A percentile compares a stretch with the other conserved stretches of the same genome.
Evolutionary conservation across 2,888 invertebrate species (phyloP).

Genomic region (Podabrus alpinus): DNA sequence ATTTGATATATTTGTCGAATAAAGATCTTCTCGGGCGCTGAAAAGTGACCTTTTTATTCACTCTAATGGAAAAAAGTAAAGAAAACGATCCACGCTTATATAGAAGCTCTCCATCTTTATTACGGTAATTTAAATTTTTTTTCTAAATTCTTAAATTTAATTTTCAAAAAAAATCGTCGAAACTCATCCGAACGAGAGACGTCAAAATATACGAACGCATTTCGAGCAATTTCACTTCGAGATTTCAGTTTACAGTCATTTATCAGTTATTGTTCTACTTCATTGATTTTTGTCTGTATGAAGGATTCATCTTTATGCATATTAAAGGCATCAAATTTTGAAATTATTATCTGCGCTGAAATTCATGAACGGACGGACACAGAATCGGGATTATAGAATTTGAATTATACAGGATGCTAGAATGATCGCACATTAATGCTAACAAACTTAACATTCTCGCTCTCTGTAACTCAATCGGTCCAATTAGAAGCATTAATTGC

Average conservation of each 20-base stretch:
- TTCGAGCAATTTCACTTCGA: slow-evolving; percentile 25
- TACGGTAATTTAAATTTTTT: not conserved
- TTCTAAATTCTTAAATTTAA: not conserved
- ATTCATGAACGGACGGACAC: slow-evolving; percentile 25
- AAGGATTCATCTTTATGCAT: slow-evolving; percentile 23
- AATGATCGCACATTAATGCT: slow-evolving; percentile 23
- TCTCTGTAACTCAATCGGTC: slow-evolving; percentile 34
- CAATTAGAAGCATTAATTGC: slow-evolving; percentile 36
- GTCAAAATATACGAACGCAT: slow-evolving; percentile 18
- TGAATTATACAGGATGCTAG: slow-evolving; percentile 21
- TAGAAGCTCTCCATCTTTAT: not conserved
- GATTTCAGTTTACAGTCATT: slow-evolving; percentile 27
- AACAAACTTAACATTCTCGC: slow-evolving; percentile 26
- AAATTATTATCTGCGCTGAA: slow-evolving; percentile 17
- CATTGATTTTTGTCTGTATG: slow-evolving; percentile 19
- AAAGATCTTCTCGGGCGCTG: not conserved
- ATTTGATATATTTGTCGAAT: slow-evolving; percentile 14
- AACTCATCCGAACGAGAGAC: slow-evolving; percentile 11
- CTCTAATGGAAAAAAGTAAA: slow-evolving; percentile 9
- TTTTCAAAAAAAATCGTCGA: slow-evolving; percentile 1
- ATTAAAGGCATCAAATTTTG: slow-evolving; percentile 25
- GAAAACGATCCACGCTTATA: not conserved
- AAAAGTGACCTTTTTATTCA: slow-evolving; percentile 8
- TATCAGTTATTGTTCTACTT: slow-evolving; percentile 31
- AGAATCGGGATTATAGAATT: slow-evolving; percentile 18